Conservation (phyloP, 1,140 invertebrate genomes). For the Globodera ellingtonae region DNA sequence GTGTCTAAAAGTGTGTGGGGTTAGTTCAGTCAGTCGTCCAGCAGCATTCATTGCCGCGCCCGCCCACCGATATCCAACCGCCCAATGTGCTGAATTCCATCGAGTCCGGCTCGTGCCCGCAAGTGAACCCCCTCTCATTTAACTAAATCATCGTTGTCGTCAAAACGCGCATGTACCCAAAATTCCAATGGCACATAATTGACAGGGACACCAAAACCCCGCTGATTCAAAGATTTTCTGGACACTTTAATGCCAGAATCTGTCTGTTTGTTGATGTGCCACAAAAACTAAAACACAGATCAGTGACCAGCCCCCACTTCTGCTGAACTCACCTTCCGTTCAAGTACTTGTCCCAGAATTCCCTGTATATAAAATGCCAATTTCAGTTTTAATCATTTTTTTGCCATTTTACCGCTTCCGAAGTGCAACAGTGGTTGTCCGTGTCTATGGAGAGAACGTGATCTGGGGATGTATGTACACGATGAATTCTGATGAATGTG, state of each 20-base stretch:
- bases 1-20: constrained; percentile 69
- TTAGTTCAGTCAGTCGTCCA: neutral
- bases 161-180: constrained; percentile 26
- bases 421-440: constrained; percentile 81
- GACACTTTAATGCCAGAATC: no score
- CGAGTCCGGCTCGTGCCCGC: constrained; percentile 89
- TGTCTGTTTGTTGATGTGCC: no score
- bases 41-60: neutral
- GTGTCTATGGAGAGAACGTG: constrained; percentile 74
- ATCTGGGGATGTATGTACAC: neutral
- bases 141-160: constrained; percentile 46
- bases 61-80: constrained; percentile 84
- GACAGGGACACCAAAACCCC: no score
- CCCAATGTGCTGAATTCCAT: constrained; percentile 92
- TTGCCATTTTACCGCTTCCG: constrained; percentile 44
- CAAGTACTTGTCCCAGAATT: constrained; percentile 79
- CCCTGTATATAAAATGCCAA: constrained; percentile 69
- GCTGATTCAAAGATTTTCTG: no score
- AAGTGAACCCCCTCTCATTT: constrained; percentile 68
- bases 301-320: no score
- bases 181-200: neutral
- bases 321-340: constrained; percentile 40
- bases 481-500: no score
- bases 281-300: no score
- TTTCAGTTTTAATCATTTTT: neutral